Conservation (phyloP, 2,797 vertebrate species). For the Potorous gilbertii region DNA sequence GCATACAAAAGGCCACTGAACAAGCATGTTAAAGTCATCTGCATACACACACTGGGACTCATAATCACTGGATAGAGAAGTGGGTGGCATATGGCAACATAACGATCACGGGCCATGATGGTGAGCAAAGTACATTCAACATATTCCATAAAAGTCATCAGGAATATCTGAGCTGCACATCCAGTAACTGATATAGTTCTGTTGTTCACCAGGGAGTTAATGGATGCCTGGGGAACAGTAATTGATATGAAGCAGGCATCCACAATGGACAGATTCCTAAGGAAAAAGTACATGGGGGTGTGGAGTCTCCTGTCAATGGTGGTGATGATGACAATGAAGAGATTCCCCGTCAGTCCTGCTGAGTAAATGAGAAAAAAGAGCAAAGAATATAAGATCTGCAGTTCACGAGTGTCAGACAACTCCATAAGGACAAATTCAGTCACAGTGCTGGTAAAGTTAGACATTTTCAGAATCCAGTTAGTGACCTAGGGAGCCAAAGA, state of each 20-base stretch:
- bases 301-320: slow-evolving; percentile 63
- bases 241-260: slow-evolving; percentile 75
- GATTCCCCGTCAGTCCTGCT: slow-evolving; percentile 65
- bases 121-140: slow-evolving; percentile 72
- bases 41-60: slow-evolving; percentile 19
- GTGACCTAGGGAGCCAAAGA: neutral
- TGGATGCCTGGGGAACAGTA: slow-evolving; percentile 67
- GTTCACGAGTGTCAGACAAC: neutral
- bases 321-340: slow-evolving; percentile 61
- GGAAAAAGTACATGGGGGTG: slow-evolving; percentile 75
- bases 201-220: slow-evolving; percentile 46
- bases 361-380: slow-evolving; percentile 66
- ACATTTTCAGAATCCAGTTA: neutral
- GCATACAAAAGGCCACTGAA: slow-evolving; percentile 66
- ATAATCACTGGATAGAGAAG: slow-evolving; percentile 69
- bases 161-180: slow-evolving; percentile 72
- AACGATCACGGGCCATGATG: slow-evolving; percentile 76
- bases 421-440: neutral
- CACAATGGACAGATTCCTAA: slow-evolving; percentile 72
- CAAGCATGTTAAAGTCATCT: slow-evolving; percentile 50
- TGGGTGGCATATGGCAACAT: slow-evolving; percentile 71
- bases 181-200: slow-evolving; percentile 63
- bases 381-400: slow-evolving; percentile 65
- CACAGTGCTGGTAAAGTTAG: neutral
- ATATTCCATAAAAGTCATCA: slow-evolving; percentile 64